A percentile compares a stretch with the other conserved stretches of the same genome.
These are phyloP conservation scores for Scartelaos histophorus DNA, from an alignment of 2,113 vertebrate species.

Conservation along the genomic window DNA sequence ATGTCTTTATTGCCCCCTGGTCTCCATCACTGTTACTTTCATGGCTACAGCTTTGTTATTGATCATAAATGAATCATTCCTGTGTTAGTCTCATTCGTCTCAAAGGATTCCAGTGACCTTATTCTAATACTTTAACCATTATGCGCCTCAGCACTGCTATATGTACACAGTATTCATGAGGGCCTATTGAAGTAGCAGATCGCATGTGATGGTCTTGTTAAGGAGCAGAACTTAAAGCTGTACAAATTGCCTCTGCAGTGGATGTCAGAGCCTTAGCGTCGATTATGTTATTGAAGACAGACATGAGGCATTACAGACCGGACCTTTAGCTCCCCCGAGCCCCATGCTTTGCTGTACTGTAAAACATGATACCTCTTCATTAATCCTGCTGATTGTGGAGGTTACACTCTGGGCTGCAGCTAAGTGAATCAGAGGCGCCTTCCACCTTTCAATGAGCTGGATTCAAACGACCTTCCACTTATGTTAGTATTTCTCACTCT, in stretches of 20 bases:
- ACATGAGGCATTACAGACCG: slow-evolving; percentile 60
- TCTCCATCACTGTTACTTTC: too few species aligned
- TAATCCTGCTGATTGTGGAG: slow-evolving; percentile 70
- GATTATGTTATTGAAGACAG: slow-evolving; percentile 71
- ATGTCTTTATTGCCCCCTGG: not conserved
- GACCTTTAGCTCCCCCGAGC: slow-evolving; percentile 53
- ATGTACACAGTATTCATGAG: slow-evolving; percentile 60
- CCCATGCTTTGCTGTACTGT: slow-evolving; percentile 58
- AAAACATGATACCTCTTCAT: slow-evolving; percentile 75
- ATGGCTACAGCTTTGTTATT: too few species aligned
- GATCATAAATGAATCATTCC: slow-evolving; percentile 35
- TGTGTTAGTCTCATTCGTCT: slow-evolving; percentile 17
- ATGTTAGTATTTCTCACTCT: slow-evolving; percentile 71
- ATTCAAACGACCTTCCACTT: slow-evolving; percentile 67
- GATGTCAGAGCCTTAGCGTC: slow-evolving; percentile 61
- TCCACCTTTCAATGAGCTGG: slow-evolving; percentile 48
- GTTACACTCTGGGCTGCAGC: slow-evolving; percentile 13
- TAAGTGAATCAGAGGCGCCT: slow-evolving; percentile 49
- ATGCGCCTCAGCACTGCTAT: slow-evolving; percentile 25
- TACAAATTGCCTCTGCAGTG: slow-evolving; percentile 58
- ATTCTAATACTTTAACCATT: slow-evolving; percentile 28
- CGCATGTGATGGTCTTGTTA: slow-evolving; percentile 69
- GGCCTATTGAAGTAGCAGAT: slow-evolving; percentile 44
- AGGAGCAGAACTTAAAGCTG: slow-evolving; percentile 64
- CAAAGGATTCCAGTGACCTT: slow-evolving; percentile 41